Conservation (phyloP, 2,113 vertebrate genomes). For the Lates calcarifer region DNA sequence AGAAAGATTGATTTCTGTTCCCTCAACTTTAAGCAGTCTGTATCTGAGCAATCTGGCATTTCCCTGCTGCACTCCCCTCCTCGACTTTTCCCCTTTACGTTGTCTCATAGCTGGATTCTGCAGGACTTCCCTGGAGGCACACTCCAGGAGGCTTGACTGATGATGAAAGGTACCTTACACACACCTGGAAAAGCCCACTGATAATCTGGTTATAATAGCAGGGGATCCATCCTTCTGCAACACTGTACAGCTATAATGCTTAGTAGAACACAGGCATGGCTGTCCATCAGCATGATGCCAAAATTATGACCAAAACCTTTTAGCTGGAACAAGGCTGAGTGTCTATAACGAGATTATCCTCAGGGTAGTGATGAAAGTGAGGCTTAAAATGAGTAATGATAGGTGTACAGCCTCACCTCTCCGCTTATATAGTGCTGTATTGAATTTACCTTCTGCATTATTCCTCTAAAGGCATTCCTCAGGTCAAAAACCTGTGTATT, state of each 20-base stretch:
- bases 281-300: slow-evolving; percentile 1
- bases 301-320: slow-evolving; percentile 44
- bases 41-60: background rate
- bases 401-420: background rate
- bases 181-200: background rate
- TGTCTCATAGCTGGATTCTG: slow-evolving; percentile 28
- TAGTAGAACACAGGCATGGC: background rate
- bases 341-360: slow-evolving; percentile 37
- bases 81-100: slow-evolving; percentile 4
- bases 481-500: background rate
- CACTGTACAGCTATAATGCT: background rate
- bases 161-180: slow-evolving; percentile 60
- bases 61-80: background rate
- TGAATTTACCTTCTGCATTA: background rate
- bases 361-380: slow-evolving; percentile 34
- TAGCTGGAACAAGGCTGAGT: slow-evolving; percentile 21
- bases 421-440: background rate
- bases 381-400: background rate
- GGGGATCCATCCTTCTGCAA: background rate
- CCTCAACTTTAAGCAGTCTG: background rate
- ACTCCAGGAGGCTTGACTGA: slow-evolving; percentile 36
- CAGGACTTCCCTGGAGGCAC: slow-evolving; percentile 48
- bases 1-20: background rate
- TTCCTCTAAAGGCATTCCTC: slow-evolving; percentile 8
- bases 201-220: slow-evolving; percentile 17